These are phyloP conservation scores for Megaceryle alcyon DNA, from an alignment of 2,797 vertebrate species.

Conservation along the genomic window DNA sequence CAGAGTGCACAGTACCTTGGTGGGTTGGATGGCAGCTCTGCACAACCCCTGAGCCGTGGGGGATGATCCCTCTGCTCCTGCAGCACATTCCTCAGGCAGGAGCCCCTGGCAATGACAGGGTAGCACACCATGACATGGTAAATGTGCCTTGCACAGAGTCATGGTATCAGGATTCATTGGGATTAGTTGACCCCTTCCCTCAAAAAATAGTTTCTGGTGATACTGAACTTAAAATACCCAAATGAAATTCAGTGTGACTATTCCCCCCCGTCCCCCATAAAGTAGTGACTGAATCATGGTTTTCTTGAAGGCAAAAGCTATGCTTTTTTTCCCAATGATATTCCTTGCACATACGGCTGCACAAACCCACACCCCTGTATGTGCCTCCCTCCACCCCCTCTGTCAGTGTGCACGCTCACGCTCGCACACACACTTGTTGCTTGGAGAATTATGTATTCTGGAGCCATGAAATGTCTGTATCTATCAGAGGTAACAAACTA, in stretches of 20 bases:
- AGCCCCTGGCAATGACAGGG: background rate
- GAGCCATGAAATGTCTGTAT: background rate
- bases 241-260: slow-evolving; percentile 29
- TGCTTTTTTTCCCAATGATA: background rate
- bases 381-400: background rate
- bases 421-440: background rate
- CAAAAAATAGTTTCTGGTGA: background rate
- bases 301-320: background rate
- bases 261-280: background rate
- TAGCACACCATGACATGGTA: accelerated
- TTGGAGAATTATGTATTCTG: background rate
- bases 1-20: accelerated
- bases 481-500: background rate
- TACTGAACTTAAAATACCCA: background rate
- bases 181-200: background rate
- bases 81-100: background rate
- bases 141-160: background rate
- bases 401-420: accelerated
- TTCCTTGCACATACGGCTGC: background rate
- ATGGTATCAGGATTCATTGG: background rate
- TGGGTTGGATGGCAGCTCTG: background rate
- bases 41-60: accelerated
- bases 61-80: background rate
- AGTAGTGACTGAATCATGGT: background rate
- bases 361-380: background rate